Base-by-base conservation (phyloP, 1,140 invertebrate species). In the Sycobia sp. region DNA sequence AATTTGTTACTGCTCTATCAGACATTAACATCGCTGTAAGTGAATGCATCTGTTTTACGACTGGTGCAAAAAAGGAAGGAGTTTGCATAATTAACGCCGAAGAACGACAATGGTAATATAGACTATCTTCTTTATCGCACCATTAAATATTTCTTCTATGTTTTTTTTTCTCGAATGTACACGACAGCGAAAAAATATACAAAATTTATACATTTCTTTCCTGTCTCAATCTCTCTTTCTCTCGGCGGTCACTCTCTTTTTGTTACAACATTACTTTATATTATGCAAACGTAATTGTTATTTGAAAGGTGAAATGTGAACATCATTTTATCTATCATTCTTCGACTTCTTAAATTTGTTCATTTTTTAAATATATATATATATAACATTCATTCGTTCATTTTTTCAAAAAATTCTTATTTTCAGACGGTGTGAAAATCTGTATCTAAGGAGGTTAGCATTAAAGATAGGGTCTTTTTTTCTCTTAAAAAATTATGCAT, bases 401-500 rank as follows among this genome's bases (percentile, higher is more conserved):
- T 54, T 46, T 43, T 8, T 62, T 53, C 38, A 51, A 43, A 53
- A 39, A 51, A 53, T 14, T 50, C 11, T 55, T 29, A 4, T 43
- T 58, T 34, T 44, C 29, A 55, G 51, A 62, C 60, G 51, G 36
- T 62, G 60, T 62, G 44, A 62, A 56, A 62, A 55, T 62, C 59
- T 46, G 51, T 62, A 44, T 62, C 60, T 62, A 62, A 62, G 50
- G 41, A 62, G 51, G 51, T 62, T 56, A 62, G 51, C 14, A 49
- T 51, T 62, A 62, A 62, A 59, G 51, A 43, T 60, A n/a, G 58
- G 51, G 36, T 62, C 51, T 41, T 39, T 39, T 27, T 18, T 34
- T 51, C 43, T 32, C 29, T 53, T 13, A 32, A 53, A 41, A 51
- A 50, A 62, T 63, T 63, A 63, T 56, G 87, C 84, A 22, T 86